phyloP scores from a whole-genome alignment of 2,797 vertebrate species.

The Darevskia mixta region DNA sequence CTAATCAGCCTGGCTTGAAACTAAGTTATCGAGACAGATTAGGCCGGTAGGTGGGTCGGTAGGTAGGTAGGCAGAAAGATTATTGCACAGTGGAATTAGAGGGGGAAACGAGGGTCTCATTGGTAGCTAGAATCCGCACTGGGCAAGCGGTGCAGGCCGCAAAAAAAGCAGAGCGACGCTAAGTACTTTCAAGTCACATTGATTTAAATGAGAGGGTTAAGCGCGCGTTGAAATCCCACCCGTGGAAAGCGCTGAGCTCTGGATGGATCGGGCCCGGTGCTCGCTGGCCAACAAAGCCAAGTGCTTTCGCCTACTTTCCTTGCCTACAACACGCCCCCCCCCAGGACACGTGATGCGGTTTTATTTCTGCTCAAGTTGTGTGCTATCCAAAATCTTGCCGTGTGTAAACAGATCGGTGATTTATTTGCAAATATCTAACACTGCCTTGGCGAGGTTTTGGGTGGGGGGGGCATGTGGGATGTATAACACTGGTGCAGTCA shows the following conservation, averaged over 20 bases:
- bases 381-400: no score
- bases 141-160: neutral
- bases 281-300: neutral
- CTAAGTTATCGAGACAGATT: no score
- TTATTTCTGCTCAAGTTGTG: no score
- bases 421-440: neutral
- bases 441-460: neutral
- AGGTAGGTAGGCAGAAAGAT: neutral
- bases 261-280: neutral
- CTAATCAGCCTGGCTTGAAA: neutral
- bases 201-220: no score
- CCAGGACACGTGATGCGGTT: no score
- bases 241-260: neutral
- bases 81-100: neutral
- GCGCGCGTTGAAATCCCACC: neutral
- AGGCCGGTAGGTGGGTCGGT: neutral
- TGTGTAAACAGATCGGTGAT: no score
- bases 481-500: no score
- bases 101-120: neutral
- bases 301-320: neutral
- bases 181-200: no score
- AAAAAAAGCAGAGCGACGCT: no score
- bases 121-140: neutral
- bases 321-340: no score
- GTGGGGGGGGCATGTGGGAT: no score